phyloP scores from a whole-genome alignment of 2,888 invertebrate species.

The Danaus chrysippus region DNA sequence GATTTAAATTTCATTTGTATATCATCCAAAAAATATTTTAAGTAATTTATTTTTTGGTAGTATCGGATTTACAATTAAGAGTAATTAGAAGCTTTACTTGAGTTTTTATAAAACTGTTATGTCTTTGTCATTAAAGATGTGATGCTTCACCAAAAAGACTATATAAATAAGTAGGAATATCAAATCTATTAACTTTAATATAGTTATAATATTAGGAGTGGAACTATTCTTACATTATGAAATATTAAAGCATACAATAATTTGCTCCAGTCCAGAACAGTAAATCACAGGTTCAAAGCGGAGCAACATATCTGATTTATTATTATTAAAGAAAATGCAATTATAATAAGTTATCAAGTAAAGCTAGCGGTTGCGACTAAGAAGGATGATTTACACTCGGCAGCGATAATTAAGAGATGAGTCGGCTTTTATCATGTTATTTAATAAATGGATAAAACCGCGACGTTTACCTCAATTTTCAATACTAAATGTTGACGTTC shows the following conservation, averaged over 20 bases:
- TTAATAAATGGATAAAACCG: conserved; percentile 44
- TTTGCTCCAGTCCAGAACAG: neutral
- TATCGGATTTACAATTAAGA: no score
- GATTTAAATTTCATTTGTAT: no score
- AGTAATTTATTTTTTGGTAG: no score
- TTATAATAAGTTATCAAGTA: conserved; percentile 20
- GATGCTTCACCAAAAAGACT: no score
- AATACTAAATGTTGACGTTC: neutral
- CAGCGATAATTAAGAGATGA: conserved; percentile 45
- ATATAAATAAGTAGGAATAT: no score
- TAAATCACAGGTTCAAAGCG: neutral
- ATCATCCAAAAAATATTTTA: no score
- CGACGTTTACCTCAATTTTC: neutral
- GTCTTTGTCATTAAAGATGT: no score
- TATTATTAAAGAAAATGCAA: conserved; percentile 14
- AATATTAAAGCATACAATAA: neutral
- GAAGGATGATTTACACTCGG: conserved; percentile 35
- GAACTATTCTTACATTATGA: neutral
- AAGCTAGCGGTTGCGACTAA: conserved; percentile 29
- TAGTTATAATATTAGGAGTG: no score
- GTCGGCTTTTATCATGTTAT: conserved; percentile 59
- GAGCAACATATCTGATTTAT: neutral
- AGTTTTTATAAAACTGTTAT: no score
- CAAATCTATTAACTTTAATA: no score
- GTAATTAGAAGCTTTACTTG: no score